phyloP scores from a whole-genome alignment of 1,140 invertebrate species.

The Hyphantria cunea region DNA sequence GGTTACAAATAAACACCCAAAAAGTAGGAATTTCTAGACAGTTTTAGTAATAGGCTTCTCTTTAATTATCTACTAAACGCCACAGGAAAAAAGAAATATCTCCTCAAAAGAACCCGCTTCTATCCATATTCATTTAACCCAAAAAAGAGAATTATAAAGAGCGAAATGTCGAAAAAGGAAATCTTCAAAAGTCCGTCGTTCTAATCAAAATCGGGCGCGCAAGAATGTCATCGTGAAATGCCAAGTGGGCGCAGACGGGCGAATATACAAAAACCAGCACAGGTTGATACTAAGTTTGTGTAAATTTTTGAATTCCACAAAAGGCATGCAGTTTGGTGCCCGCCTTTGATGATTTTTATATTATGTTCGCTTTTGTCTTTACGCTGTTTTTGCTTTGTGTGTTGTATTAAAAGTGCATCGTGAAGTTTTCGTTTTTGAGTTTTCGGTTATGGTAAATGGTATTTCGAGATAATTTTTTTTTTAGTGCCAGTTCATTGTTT shows the following conservation, averaged over 20 bases:
- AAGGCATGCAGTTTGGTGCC: constrained; percentile 16
- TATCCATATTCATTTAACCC: constrained; percentile 27
- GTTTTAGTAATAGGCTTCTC: too few species aligned
- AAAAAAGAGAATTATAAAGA: constrained; percentile 16
- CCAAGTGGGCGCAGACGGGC: constrained; percentile 43
- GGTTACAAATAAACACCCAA: too few species aligned
- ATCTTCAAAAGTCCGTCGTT: constrained; percentile 17
- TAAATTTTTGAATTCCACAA: constrained; percentile 69
- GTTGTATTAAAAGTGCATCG: constrained; percentile 8
- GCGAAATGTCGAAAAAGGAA: constrained; percentile 14
- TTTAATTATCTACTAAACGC: too few species aligned
- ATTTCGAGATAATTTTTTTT: neutral
- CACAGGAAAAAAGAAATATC: neutral
- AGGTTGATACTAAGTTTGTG: constrained; percentile 70
- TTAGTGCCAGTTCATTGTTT: too few species aligned
- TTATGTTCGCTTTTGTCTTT: constrained; percentile 2
- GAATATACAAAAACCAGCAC: constrained; percentile 65
- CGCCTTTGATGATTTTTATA: constrained; percentile 25
- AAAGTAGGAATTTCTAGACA: too few species aligned
- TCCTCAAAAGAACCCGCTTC: constrained; percentile 4
- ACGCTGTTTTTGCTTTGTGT: constrained; percentile 12
- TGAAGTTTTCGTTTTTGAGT: neutral
- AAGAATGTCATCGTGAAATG: constrained; percentile 67
- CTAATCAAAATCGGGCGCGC: constrained; percentile 62
- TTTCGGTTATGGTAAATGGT: neutral